A percentile compares a stretch with the other conserved stretches of the same genome.
Conservation (phyloP, 2,113 vertebrate genomes). For the Ceuthmochares aereus region DNA sequence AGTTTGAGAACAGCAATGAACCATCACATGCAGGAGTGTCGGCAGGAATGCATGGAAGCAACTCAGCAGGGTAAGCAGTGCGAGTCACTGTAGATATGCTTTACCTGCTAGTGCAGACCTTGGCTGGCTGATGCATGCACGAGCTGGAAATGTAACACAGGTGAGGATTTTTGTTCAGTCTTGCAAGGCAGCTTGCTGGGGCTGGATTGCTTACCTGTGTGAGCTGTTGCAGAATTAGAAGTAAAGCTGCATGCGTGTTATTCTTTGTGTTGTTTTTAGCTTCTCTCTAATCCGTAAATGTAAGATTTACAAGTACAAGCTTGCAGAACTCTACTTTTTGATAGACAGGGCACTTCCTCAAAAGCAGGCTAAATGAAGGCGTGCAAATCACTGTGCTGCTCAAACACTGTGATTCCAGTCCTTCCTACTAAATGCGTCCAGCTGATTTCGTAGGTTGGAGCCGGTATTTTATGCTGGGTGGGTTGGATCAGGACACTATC, state of each 20-base stretch:
- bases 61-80: constrained; percentile 25
- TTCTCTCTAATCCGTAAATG: not conserved
- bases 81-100: not conserved
- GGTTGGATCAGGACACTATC: not conserved
- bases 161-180: not conserved
- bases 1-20: not conserved
- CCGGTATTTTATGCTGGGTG: not conserved
- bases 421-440: not conserved
- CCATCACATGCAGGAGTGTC: not conserved
- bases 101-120: not conserved
- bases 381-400: not conserved
- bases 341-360: not conserved
- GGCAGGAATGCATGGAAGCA: not conserved
- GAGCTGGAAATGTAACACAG: accelerated
- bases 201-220: accelerated
- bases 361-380: not conserved
- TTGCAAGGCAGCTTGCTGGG: accelerated
- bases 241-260: accelerated
- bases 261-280: not conserved
- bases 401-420: not conserved
- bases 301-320: not conserved
- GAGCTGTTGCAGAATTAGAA: accelerated
- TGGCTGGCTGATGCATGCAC: accelerated
- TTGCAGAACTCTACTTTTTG: not conserved
- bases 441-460: not conserved